These are phyloP conservation scores for Schizothorax lantsangensis DNA, from an alignment of 2,797 vertebrate species.

Conservation along the genomic window DNA sequence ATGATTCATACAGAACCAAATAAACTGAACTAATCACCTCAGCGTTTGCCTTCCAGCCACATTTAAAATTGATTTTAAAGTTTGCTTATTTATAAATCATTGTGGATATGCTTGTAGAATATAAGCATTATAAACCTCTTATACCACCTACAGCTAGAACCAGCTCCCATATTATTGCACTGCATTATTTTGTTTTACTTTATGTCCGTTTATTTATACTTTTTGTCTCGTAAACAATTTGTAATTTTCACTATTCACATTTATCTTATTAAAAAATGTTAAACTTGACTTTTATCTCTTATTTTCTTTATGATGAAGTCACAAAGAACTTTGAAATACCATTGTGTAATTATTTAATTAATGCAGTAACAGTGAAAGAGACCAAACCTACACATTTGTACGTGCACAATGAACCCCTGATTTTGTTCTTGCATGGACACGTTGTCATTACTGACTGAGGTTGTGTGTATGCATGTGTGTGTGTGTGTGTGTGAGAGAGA, in stretches of 20 bases:
- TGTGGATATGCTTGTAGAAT: background rate
- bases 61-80: background rate
- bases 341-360: background rate
- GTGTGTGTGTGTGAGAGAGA: constrained; percentile 25
- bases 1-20: background rate
- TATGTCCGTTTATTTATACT: background rate
- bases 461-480: constrained; percentile 38
- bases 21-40: background rate
- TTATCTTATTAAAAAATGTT: background rate
- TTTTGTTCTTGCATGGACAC: constrained; percentile 34
- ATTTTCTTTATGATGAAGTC: background rate
- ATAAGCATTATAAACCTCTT: background rate
- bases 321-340: background rate
- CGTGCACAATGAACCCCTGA: constrained; percentile 15
- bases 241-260: background rate
- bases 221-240: background rate
- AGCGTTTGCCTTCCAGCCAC: background rate
- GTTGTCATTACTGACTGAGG: constrained; percentile 44
- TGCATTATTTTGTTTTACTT: background rate
- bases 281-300: background rate
- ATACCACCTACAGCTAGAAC: background rate
- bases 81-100: background rate
- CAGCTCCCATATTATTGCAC: background rate
- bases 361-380: background rate
- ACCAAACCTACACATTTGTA: background rate